Conservation (phyloP, 92 coral and sea anemone species). For the Zoanthus gigantus region DNA sequence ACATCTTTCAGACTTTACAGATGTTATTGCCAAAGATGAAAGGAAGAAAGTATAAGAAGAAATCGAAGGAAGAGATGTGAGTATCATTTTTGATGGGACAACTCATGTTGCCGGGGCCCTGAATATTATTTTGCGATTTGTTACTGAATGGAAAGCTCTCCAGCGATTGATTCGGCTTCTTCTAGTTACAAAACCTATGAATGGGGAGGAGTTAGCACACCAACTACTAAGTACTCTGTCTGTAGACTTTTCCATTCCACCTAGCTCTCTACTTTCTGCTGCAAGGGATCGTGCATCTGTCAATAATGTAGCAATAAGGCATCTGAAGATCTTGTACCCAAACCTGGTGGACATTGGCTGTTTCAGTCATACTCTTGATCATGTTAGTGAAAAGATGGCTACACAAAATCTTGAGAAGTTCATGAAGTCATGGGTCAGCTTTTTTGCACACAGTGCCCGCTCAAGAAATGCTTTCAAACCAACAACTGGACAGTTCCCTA, state of each 20-base stretch:
- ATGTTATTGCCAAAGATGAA: slow-evolving; percentile 59
- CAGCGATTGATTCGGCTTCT: slow-evolving; percentile 49
- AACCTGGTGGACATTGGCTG: slow-evolving; percentile 67
- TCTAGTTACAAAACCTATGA: slow-evolving; percentile 58
- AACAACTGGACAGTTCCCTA: slow-evolving; percentile 45
- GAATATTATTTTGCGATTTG: slow-evolving; percentile 63
- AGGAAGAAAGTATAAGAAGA: slow-evolving; percentile 58
- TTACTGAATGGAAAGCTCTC: slow-evolving; percentile 43
- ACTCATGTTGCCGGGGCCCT: slow-evolving; percentile 61
- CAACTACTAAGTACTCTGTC: slow-evolving; percentile 41
- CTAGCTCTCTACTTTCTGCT: slow-evolving; percentile 54
- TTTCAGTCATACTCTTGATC: slow-evolving; percentile 62
- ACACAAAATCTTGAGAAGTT: slow-evolving; percentile 63
- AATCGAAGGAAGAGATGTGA: slow-evolving; percentile 54
- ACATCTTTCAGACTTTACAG: slow-evolving; percentile 54
- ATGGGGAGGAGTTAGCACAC: slow-evolving; percentile 60
- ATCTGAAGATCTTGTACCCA: slow-evolving; percentile 59
- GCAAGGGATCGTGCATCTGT: slow-evolving; percentile 66
- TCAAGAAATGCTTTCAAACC: slow-evolving; percentile 61
- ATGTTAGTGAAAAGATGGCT: slow-evolving; percentile 65
- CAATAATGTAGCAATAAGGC: slow-evolving; percentile 55
- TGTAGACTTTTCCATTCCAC: slow-evolving; percentile 60
- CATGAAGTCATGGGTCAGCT: slow-evolving; percentile 54
- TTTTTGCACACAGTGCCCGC: slow-evolving; percentile 59
- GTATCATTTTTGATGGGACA: slow-evolving; percentile 67